Evolutionary conservation across 2,113 vertebrate genomes (phyloP), one percentile per base, ranked within the genome.

Genomic region (Onychostoma macrolepis): DNA sequence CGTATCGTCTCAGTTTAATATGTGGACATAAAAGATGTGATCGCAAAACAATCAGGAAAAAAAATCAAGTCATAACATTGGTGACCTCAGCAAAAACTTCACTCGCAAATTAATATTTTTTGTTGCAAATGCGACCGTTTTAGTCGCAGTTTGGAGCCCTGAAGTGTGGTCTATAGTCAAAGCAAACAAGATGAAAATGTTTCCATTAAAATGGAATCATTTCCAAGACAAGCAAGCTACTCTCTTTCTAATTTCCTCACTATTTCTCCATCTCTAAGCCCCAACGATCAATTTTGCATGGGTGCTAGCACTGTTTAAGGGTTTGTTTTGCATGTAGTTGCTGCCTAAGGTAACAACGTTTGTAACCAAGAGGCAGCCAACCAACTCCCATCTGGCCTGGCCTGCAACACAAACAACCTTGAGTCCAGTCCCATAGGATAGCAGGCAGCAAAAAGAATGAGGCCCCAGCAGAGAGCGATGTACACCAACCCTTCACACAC

Each of bases 251-350:
- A 76, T 84, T 84, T 77, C 48, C 69, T 56, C 21, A 80, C 50
- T 72, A 72, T 63, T 43, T 75, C 69, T 86, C 67, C 71, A 71
- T 85, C 43, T 61, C 53, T 48, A 79, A 87, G 50, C 74, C 50
- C 72, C 48, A 45, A 56, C 36, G 30, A 67, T 85, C 67, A 61
- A 83, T 74, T 90, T 87, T 89, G 86, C 89, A 90, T 90, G 69
- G 80, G 28, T 30, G 48, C 83, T 63, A 56, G 69, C 80, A 80
- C 80, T 33, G 83, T 87, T 87, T 80, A 89, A 87, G 80, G 69
- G 56, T 78, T 90, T 90, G 88, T 90, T 90, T 90, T 90, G 89
- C 88, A 89, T 90, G 89, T 76, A 80, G 88, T 86, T 61, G 67
- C 89, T 86, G 88, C 86, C 86, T 89, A 77, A 89, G 89, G 88